Evolutionary conservation across 1,140 invertebrate species (phyloP).

Genomic region (Caerostris darwini): DNA sequence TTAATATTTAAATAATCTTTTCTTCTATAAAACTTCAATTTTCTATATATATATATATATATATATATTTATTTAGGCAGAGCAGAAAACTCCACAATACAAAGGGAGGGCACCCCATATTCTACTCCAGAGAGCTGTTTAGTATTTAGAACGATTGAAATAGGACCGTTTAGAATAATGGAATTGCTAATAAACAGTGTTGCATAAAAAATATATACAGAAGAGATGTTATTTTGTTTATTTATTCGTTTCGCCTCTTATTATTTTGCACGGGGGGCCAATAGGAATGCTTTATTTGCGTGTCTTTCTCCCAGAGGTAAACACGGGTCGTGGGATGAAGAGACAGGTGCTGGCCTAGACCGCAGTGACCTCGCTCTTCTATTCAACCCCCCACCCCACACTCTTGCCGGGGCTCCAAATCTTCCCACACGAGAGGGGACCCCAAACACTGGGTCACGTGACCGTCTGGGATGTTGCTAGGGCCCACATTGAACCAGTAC

Average conservation of each 20-base stretch:
- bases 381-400: background rate
- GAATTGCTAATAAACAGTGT: too few relatives aligned
- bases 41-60: too few relatives aligned
- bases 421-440: conserved; percentile 42
- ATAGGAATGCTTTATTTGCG: background rate
- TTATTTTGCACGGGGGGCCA: background rate
- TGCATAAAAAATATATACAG: too few relatives aligned
- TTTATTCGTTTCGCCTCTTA: background rate
- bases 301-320: background rate
- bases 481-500: background rate
- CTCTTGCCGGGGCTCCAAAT: background rate
- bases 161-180: too few relatives aligned
- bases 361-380: conserved; percentile 1
- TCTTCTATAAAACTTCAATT: too few relatives aligned
- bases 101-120: too few relatives aligned
- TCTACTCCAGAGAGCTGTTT: too few relatives aligned
- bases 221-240: too few relatives aligned
- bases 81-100: too few relatives aligned
- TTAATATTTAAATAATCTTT: too few relatives aligned
- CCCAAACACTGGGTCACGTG: conserved; percentile 40
- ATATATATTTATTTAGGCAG: too few relatives aligned
- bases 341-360: background rate
- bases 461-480: conserved; percentile 47
- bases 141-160: too few relatives aligned
- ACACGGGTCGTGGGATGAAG: conserved; percentile 6